Evolutionary conservation across 35 echinoderm and acorn worm species (phyloP).

Genomic region (Diadema setosum): DNA sequence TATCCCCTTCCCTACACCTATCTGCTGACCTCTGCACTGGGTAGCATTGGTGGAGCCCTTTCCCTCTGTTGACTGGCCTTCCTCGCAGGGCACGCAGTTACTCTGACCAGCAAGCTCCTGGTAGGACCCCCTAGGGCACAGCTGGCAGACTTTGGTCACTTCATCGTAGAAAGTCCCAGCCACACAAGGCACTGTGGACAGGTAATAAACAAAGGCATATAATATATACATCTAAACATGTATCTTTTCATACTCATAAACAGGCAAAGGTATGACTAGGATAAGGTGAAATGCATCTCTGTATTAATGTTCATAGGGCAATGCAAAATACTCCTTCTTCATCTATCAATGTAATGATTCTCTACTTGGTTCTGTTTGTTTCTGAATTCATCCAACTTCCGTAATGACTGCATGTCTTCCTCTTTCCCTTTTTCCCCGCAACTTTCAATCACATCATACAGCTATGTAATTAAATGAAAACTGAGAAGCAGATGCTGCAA

Average conservation of each 20-base stretch:
- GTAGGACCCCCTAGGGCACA: conserved; percentile 54
- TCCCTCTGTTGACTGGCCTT: conserved; percentile 26
- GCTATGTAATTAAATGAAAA: too few relatives aligned
- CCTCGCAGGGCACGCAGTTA: conserved; percentile 29
- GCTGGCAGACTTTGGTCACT: conserved; percentile 12
- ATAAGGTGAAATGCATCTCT: background rate
- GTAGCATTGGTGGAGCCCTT: conserved; percentile 39
- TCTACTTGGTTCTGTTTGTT: too few relatives aligned
- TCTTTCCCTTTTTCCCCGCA: too few relatives aligned
- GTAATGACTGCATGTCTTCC: too few relatives aligned
- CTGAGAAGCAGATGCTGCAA: too few relatives aligned
- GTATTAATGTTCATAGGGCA: too few relatives aligned
- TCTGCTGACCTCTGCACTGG: conserved; percentile 7
- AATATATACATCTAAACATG: background rate
- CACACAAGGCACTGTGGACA: conserved; percentile 37
- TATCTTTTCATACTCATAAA: background rate
- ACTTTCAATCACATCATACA: too few relatives aligned
- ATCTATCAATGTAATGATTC: too few relatives aligned
- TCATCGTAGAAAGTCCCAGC: conserved; percentile 41
- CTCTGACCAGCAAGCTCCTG: conserved; percentile 50
- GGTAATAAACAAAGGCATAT: background rate
- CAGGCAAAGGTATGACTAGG: background rate
- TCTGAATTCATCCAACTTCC: too few relatives aligned
- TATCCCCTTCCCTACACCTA: too few relatives aligned
- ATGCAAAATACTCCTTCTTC: too few relatives aligned